Percentiles rank a stretch among this genome's conserved stretches.
phyloP scores from a whole-genome alignment of 2,113 vertebrate genomes.

The Chaenogobius annularis region DNA sequence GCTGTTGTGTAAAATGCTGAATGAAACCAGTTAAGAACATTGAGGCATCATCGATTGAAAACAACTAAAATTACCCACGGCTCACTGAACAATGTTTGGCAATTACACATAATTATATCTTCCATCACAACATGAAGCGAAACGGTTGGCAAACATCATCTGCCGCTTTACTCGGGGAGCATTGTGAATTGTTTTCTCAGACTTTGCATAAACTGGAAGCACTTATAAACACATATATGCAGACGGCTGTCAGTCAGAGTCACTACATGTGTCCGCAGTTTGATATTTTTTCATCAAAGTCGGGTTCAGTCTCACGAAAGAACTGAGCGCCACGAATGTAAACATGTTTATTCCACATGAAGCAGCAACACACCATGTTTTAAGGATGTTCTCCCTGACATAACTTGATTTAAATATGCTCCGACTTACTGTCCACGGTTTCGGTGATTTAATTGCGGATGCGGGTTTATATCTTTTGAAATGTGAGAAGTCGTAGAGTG shows the following conservation, averaged over 20 bases:
- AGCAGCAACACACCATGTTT: not conserved
- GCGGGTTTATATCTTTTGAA: too few relatives aligned
- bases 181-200: not conserved
- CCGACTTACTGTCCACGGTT: not conserved
- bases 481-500: too few relatives aligned
- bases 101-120: constrained; percentile 32
- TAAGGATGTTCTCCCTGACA: not conserved
- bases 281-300: not conserved
- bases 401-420: not conserved
- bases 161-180: not conserved
- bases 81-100: constrained; percentile 22
- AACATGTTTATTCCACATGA: constrained; percentile 1
- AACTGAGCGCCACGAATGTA: not conserved
- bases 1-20: constrained; percentile 29
- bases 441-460: too few relatives aligned
- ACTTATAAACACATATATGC: not conserved
- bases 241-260: not conserved
- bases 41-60: constrained; percentile 17
- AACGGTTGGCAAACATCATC: not conserved
- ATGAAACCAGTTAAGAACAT: constrained; percentile 12
- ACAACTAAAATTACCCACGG: constrained; percentile 30
- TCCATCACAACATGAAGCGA: not conserved
- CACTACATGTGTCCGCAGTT: not conserved
- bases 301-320: not conserved
- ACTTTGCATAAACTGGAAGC: not conserved